phyloP scores from a whole-genome alignment of 2,797 vertebrate species.

The Caiman crocodilus region DNA sequence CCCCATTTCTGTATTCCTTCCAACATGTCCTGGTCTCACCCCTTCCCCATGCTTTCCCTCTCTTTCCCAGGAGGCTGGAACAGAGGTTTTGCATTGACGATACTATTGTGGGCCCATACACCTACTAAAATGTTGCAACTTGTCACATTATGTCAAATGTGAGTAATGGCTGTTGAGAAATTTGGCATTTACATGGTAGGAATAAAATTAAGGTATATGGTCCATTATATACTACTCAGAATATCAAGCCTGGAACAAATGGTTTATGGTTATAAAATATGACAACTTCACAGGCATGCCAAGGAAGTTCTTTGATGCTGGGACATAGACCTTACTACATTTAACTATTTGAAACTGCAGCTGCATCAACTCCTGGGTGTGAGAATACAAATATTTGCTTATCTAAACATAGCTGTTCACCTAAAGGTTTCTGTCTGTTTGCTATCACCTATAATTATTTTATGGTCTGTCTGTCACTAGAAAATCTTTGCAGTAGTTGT shows the following conservation, averaged over 20 bases:
- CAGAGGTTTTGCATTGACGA: neutral
- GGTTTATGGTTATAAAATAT: neutral
- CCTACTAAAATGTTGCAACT: neutral
- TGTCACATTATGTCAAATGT: neutral
- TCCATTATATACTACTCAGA: neutral
- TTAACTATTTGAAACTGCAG: neutral
- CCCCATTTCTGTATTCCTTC: neutral
- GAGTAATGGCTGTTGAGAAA: neutral
- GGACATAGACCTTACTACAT: too few species aligned
- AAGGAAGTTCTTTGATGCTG: neutral
- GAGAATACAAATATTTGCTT: neutral
- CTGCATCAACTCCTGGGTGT: neutral
- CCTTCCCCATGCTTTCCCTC: neutral
- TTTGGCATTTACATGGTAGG: neutral
- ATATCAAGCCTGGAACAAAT: neutral
- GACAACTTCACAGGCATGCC: neutral
- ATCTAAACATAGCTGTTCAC: neutral
- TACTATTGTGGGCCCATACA: neutral
- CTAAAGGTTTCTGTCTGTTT: neutral
- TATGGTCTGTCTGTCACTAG: neutral
- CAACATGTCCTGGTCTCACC: neutral
- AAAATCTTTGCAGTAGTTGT: neutral
- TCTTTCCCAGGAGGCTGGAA: neutral
- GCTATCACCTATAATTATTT: neutral
- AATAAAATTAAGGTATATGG: neutral